Conservation (phyloP, 1,140 invertebrate species). For the Macrotrachela quadricornifera region DNA sequence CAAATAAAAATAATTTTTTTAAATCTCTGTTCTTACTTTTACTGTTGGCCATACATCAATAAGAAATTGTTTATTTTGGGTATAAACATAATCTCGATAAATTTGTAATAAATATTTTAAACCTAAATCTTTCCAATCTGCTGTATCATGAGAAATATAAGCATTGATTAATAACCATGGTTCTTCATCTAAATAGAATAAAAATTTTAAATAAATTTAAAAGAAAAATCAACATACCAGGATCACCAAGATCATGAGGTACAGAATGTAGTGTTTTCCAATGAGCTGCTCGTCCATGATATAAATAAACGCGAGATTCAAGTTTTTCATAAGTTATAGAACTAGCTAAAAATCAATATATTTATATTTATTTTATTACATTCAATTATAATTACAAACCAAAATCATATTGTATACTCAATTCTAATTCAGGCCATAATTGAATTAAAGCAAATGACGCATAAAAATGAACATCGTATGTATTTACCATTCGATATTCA, state of each 20-base stretch:
- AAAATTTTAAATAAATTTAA: no score
- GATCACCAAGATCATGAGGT: conserved; percentile 77
- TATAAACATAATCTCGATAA: conserved; percentile 42
- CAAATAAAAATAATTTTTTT: no score
- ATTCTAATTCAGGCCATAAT: conserved; percentile 74
- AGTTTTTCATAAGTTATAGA: conserved; percentile 11
- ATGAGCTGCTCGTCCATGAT: conserved; percentile 40
- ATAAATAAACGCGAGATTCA: conserved; percentile 14
- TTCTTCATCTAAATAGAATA: conserved; percentile 21
- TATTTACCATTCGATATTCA: conserved; percentile 85
- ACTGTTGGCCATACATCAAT: conserved; percentile 39
- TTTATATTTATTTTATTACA: no score
- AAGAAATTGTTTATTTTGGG: conserved; percentile 35
- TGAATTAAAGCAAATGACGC: conserved; percentile 64
- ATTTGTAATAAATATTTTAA: conserved; percentile 64
- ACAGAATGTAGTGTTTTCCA: conserved; percentile 39
- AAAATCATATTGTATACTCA: conserved; percentile 61
- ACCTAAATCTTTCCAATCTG: conserved; percentile 74
- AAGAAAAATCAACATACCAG: conserved; percentile 40
- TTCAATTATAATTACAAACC: no score
- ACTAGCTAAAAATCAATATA: conserved; percentile 15
- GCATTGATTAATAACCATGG: conserved; percentile 60
- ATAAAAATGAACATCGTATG: conserved; percentile 88
- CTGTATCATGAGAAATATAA: conserved; percentile 70
- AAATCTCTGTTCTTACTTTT: conserved; percentile 13